Evolutionary conservation across 2,888 invertebrate species (phyloP).

Genomic region (Scaptomyza flava): DNA sequence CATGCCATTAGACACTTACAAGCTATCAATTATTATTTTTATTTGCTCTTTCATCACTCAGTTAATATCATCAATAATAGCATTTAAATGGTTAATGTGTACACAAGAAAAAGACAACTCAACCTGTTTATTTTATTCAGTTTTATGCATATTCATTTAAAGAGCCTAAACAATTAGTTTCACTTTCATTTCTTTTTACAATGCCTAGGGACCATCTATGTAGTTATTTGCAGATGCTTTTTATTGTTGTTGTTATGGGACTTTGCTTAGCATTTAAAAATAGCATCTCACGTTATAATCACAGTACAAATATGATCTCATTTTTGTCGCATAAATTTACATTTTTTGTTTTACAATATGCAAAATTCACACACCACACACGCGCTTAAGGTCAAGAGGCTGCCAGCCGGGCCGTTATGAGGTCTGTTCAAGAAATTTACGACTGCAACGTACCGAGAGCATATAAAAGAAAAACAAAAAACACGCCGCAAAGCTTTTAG

Average conservation of each 20-base stretch:
- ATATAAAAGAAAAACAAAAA: constrained; percentile 1
- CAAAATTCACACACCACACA: constrained; percentile 50
- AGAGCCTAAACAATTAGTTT: constrained; percentile 24
- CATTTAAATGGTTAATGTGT: constrained; percentile 7
- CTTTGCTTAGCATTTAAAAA: constrained; percentile 48
- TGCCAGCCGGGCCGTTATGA: constrained; percentile 44
- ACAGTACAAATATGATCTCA: constrained; percentile 67
- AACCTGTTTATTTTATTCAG: background rate
- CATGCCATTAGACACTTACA: constrained; percentile 2
- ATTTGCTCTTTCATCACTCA: constrained; percentile 9
- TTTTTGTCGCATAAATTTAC: constrained; percentile 61
- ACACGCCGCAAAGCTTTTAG: constrained; percentile 47
- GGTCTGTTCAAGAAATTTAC: constrained; percentile 41
- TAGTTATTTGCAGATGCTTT: constrained; percentile 26
- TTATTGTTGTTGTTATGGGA: constrained; percentile 11
- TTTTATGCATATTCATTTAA: constrained; percentile 19
- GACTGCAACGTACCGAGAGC: constrained; percentile 26
- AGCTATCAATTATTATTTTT: constrained; percentile 17
- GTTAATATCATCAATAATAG: constrained; percentile 14
- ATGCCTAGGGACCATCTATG: constrained; percentile 17
- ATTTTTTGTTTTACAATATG: constrained; percentile 61
- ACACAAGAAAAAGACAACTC: background rate
- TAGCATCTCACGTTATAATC: constrained; percentile 48
- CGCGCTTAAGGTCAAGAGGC: constrained; percentile 65
- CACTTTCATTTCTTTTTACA: constrained; percentile 39